Evolutionary conservation across 2,113 vertebrate genomes (phyloP).

Genomic region (Leptosomus discolor): DNA sequence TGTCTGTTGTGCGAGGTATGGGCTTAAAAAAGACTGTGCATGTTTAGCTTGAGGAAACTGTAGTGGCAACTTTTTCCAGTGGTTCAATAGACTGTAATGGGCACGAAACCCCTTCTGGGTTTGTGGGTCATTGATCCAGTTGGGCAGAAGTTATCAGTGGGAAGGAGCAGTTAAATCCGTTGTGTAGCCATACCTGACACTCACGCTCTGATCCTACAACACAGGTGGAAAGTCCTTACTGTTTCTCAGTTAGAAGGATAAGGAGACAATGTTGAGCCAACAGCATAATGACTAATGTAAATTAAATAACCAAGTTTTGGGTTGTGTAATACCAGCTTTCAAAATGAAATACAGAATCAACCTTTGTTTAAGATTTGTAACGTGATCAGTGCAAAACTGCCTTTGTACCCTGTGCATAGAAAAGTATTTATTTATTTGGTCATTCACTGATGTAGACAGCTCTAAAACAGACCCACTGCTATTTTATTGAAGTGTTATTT

Average conservation of each 20-base stretch:
- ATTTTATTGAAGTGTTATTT: background rate
- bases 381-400: background rate
- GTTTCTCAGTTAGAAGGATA: background rate
- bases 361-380: background rate
- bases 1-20: background rate
- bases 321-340: background rate
- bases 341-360: background rate
- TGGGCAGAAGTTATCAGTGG: background rate
- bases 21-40: background rate
- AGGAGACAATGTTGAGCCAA: background rate
- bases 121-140: constrained; percentile 10
- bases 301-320: background rate
- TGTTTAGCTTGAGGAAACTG: background rate
- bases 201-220: background rate
- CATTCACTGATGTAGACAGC: background rate
- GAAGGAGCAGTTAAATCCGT: constrained; percentile 14
- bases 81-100: constrained; percentile 1
- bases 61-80: background rate
- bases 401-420: background rate
- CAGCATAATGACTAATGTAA: background rate
- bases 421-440: background rate
- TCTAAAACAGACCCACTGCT: background rate
- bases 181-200: background rate
- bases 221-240: background rate
- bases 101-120: background rate